These are phyloP conservation scores for Noctua fimbriata DNA, from an alignment of 2,888 invertebrate species.

Conservation along the genomic window DNA sequence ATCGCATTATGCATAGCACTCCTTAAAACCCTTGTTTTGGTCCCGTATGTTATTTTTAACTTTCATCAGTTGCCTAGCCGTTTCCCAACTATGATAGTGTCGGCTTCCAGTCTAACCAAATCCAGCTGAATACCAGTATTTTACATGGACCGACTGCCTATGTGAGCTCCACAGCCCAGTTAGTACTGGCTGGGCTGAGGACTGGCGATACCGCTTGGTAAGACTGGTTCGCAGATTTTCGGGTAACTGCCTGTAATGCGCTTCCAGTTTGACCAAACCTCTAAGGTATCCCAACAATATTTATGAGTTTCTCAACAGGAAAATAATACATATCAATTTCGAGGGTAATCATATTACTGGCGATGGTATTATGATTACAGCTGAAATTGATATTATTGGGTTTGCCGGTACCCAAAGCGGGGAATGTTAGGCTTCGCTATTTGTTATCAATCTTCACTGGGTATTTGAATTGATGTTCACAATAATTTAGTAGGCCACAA, in stretches of 20 bases:
- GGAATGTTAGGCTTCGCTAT: not conserved
- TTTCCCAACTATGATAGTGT: not conserved
- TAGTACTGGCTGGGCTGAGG: too few species aligned
- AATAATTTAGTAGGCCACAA: too few species aligned
- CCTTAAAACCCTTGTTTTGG: not conserved
- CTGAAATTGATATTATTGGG: slow-evolving; percentile 16
- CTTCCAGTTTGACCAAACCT: not conserved
- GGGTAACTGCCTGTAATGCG: too few species aligned
- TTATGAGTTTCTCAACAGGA: slow-evolving; percentile 6
- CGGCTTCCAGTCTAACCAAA: too few species aligned
- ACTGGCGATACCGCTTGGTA: too few species aligned
- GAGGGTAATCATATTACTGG: slow-evolving; percentile 1
- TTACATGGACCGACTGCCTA: too few species aligned
- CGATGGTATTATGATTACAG: slow-evolving; percentile 16
- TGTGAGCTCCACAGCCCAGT: too few species aligned
- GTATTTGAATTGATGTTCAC: too few species aligned
- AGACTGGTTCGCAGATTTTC: too few species aligned
- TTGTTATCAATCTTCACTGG: not conserved
- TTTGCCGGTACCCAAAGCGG: not conserved
- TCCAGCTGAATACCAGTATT: too few species aligned
- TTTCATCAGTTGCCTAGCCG: not conserved
- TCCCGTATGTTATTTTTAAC: not conserved
- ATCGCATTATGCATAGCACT: not conserved
- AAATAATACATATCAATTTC: slow-evolving; percentile 29
- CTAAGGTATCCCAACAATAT: not conserved